Percentiles rank a stretch among this genome's conserved stretches.
phyloP scores from a whole-genome alignment of 2,797 vertebrate species.

The Pitangus sulphuratus region DNA sequence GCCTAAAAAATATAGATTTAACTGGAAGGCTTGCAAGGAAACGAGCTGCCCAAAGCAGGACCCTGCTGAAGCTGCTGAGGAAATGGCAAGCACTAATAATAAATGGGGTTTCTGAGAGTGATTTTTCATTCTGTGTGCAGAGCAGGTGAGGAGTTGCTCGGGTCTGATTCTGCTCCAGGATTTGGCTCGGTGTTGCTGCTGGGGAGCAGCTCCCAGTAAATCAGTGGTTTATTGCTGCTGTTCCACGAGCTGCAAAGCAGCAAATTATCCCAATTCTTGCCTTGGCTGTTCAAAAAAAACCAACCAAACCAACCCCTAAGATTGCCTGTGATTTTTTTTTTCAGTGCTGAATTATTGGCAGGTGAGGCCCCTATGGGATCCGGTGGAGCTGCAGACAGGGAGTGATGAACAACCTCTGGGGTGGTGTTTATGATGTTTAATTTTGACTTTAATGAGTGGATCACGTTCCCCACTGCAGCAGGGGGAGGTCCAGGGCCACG shows the following conservation, averaged over 20 bases:
- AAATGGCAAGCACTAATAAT: not conserved
- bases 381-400: not conserved
- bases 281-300: not conserved
- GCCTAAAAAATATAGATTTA: not conserved
- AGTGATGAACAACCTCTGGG: not conserved
- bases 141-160: not conserved
- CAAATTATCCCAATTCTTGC: not conserved
- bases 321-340: not conserved
- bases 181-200: slow-evolving; percentile 18
- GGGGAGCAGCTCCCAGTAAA: not conserved
- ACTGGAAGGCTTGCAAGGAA: not conserved
- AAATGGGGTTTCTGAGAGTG: not conserved
- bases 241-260: not conserved
- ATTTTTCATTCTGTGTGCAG: not conserved
- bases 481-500: not conserved
- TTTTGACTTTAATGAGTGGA: not conserved
- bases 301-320: not conserved
- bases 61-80: not conserved
- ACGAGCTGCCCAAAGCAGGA: not conserved
- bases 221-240: not conserved
- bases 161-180: not conserved
- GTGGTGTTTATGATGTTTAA: not conserved
- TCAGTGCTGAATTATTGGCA: not conserved
- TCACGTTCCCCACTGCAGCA: not conserved
- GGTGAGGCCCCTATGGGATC: not conserved